Evolutionary conservation across 2,888 invertebrate genomes (phyloP), one percentile per base, ranked within the genome.

Genomic region (Tetheella fluctuosa): DNA sequence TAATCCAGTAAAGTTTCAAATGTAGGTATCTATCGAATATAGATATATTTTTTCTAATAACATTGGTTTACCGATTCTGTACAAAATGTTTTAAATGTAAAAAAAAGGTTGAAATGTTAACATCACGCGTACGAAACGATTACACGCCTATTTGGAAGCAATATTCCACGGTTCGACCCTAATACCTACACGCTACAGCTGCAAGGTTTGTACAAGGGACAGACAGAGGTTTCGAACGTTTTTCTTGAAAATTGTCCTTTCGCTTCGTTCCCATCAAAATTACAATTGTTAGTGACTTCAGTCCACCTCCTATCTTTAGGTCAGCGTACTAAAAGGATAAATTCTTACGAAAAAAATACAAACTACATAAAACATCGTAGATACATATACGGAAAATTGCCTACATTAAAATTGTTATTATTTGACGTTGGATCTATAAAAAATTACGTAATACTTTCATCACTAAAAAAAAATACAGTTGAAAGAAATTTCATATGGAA

Each of bases 131-230:
- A 65, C 67, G 59, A 62, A 69, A 62, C 62, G 65, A 70, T 69
- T 69, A 70, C 64, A 64, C 64, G 69, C 59, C 54, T 67, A 61
- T 65, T 63, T 68, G 68, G 59, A 64, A 59, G 61, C 67, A 65
- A 64, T 70, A 63, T 62, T 59, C 61, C 59, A 55, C 55, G 37
- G 34, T 23, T 34, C 55, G 55, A 60, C 67, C 56, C 34, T 61
- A 56, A 55, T 55, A 55, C 55, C 37, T 30, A 55, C 55, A 23
- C 55, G 55, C 34, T 55, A 55, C 55, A 55, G 59, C 61, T 59
- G 57, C 64, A 63, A 62, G 57, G 62, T 59, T 62, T 63, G 57
- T 52, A 58, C 61, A 63, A 61, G 65, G 65, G 61, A 61, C 59
- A 39, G 52, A 62, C 55, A 56, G 28, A 61, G 59, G 61, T 60